phyloP scores from a whole-genome alignment of 2,797 vertebrate species.

The Parambassis ranga region DNA sequence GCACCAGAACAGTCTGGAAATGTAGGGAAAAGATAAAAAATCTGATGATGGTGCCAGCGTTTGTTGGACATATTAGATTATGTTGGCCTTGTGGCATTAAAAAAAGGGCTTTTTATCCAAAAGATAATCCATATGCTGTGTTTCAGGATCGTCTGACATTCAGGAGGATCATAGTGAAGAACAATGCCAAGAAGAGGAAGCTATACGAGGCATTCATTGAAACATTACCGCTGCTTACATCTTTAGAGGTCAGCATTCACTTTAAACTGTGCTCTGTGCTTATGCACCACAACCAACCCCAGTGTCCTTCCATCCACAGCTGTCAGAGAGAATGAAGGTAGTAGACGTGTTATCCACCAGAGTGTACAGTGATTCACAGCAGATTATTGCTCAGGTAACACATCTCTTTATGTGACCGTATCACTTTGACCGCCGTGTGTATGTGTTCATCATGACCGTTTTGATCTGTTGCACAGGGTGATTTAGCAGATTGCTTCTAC shows the following conservation, averaged over 20 bases:
- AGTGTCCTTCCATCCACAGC: conserved; percentile 70
- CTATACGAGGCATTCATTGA: conserved; percentile 98
- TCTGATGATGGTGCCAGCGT: neutral
- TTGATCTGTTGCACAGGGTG: conserved; percentile 81
- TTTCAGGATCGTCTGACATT: conserved; percentile 96
- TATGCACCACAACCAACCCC: conserved; percentile 7
- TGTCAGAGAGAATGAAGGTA: conserved; percentile 98
- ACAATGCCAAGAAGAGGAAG: conserved; percentile 97
- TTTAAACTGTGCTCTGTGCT: neutral
- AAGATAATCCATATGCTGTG: no score
- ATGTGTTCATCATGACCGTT: neutral
- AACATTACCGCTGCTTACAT: conserved; percentile 96
- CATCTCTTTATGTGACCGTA: neutral
- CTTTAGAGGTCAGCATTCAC: conserved; percentile 88
- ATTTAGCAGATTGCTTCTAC: conserved; percentile 96
- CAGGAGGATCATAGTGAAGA: conserved; percentile 98
- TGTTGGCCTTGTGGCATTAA: no score
- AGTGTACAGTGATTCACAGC: conserved; percentile 90
- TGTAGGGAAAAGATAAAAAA: neutral
- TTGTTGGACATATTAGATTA: no score
- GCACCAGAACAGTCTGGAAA: neutral
- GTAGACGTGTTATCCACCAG: conserved; percentile 96
- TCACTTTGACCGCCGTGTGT: neutral
- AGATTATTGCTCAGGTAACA: conserved; percentile 96
- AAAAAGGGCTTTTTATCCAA: no score